A percentile compares a stretch with the other conserved stretches of the same genome.
Evolutionary conservation across 2,797 vertebrate genomes (phyloP).

Genomic region (Pteropus rufus): DNA sequence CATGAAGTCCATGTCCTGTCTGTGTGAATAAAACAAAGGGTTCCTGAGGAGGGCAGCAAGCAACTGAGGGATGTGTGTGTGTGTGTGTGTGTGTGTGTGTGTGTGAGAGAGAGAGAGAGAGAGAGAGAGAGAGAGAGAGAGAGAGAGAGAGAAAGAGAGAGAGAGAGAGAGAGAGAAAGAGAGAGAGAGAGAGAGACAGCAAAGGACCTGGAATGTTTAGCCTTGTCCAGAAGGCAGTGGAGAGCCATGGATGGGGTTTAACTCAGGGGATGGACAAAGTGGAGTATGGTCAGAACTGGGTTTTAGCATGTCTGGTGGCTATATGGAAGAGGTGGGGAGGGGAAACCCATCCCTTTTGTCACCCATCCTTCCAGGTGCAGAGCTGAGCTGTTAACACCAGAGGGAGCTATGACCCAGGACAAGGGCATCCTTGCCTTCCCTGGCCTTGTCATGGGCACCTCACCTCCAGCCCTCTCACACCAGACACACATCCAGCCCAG

Average conservation of each 20-base stretch:
- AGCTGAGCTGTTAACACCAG: conserved; percentile 41
- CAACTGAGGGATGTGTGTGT: not conserved
- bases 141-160: no score
- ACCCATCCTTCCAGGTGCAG: not conserved
- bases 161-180: no score
- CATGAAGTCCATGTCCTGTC: not conserved
- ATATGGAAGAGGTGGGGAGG: not conserved
- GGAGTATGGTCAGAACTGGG: not conserved
- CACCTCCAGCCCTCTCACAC: no score
- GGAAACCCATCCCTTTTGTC: not conserved
- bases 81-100: no score
- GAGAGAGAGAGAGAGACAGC: no score
- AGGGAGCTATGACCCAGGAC: conserved; percentile 49
- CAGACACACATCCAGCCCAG: not conserved
- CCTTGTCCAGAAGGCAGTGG: not conserved
- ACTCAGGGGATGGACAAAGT: not conserved
- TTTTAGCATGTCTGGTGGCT: not conserved
- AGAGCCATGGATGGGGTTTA: not conserved
- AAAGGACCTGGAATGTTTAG: not conserved
- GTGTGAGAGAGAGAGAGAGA: no score
- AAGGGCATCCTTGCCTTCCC: not conserved
- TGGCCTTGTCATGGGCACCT: fast-evolving
- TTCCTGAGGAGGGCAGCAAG: not conserved
- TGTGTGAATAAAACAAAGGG: not conserved
- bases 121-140: no score